phyloP scores from a whole-genome alignment of 2,113 vertebrate genomes.

The Limnothrissa miodon region DNA sequence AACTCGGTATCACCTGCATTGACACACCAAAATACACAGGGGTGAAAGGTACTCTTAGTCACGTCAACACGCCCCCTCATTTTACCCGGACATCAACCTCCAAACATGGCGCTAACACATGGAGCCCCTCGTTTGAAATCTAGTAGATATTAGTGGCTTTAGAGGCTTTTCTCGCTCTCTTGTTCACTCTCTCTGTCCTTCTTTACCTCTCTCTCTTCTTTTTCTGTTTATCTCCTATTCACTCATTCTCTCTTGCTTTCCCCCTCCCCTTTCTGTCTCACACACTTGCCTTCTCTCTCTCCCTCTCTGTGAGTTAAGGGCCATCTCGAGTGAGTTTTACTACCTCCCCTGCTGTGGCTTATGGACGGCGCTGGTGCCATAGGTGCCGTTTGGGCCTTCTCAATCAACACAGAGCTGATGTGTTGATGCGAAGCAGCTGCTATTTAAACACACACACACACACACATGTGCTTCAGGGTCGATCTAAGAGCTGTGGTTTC shows the following conservation, averaged over 20 bases:
- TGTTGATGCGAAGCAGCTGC: constrained; percentile 37
- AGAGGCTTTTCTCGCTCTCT: not conserved
- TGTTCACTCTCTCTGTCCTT: not conserved
- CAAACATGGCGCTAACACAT: no score
- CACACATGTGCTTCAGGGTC: not conserved
- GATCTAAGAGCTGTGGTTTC: not conserved
- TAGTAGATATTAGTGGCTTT: no score
- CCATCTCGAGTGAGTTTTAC: constrained; percentile 7
- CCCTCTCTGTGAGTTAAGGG: not conserved
- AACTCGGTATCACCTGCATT: no score
- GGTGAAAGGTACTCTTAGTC: no score
- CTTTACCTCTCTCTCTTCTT: not conserved
- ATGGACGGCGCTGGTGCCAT: constrained; percentile 29
- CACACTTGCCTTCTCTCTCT: not conserved
- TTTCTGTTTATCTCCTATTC: not conserved
- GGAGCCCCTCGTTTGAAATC: no score
- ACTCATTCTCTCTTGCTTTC: not conserved
- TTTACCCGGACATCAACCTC: no score
- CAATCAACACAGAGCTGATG: constrained; percentile 34
- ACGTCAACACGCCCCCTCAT: no score
- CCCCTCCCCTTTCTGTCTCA: not conserved
- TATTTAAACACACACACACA: not conserved
- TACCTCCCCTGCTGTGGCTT: constrained; percentile 22
- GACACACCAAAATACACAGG: no score
- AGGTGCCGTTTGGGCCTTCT: constrained; percentile 29